A percentile compares a stretch with the other conserved stretches of the same genome.
These are phyloP conservation scores for Tragelaphus eurycerus DNA, from an alignment of 2,797 vertebrate genomes.

Conservation along the genomic window DNA sequence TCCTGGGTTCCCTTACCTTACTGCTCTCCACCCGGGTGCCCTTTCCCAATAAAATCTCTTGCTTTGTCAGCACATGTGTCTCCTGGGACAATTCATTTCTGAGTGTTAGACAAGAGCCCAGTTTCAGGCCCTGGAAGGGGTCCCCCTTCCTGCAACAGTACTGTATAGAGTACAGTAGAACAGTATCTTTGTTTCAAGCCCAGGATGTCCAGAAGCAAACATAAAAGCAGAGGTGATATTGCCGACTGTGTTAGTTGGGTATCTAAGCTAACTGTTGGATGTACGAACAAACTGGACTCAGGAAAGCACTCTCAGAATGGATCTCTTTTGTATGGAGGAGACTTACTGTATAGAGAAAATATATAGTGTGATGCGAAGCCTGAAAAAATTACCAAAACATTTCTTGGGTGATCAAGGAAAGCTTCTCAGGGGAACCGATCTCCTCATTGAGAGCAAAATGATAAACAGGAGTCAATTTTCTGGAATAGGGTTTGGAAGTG, in stretches of 20 bases:
- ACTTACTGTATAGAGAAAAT: neutral
- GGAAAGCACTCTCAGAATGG: neutral
- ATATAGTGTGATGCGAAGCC: neutral
- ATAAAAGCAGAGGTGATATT: neutral
- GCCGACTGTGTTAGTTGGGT: neutral
- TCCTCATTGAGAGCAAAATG: neutral
- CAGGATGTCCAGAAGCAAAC: neutral
- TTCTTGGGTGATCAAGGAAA: neutral
- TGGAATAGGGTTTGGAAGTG: neutral
- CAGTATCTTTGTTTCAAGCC: neutral
- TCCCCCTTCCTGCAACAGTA: neutral
- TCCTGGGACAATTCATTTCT: no score
- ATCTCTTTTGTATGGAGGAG: neutral
- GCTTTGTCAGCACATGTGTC: no score
- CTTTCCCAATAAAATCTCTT: no score
- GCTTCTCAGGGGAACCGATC: neutral
- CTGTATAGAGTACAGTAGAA: neutral
- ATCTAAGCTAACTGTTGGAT: neutral
- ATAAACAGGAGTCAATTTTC: neutral
- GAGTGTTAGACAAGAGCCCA: no score
- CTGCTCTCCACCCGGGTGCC: no score
- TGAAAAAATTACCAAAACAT: neutral
- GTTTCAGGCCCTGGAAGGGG: no score
- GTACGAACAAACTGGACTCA: accelerated
- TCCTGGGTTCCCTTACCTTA: no score